A percentile compares a stretch with the other conserved stretches of the same genome.
phyloP scores from a whole-genome alignment of 1,140 invertebrate species.

The Rhizoglyphus robini region DNA sequence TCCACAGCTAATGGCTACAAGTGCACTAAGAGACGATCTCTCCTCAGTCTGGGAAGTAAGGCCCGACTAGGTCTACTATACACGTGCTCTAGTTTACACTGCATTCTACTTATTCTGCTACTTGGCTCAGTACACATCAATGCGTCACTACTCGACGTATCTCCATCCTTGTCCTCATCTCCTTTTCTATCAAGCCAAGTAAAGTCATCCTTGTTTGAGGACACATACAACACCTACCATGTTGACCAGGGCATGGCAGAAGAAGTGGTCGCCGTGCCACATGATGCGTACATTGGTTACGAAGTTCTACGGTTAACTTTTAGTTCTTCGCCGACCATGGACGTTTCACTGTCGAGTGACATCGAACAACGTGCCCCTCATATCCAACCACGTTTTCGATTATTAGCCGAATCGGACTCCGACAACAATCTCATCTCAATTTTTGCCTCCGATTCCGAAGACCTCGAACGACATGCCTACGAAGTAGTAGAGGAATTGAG shows the following conservation, averaged over 20 bases:
- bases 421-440: constrained; percentile 14
- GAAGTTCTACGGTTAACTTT: constrained; percentile 11
- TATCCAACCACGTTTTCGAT: constrained; percentile 10
- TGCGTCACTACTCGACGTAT: too few relatives aligned
- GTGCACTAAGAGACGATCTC: too few relatives aligned
- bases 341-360: background rate
- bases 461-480: constrained; percentile 8
- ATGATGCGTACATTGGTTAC: constrained; percentile 17
- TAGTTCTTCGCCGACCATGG: background rate
- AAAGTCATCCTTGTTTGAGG: too few relatives aligned
- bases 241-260: constrained; percentile 13
- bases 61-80: too few relatives aligned
- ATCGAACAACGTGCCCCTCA: background rate
- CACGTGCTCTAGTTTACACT: too few relatives aligned
- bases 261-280: constrained; percentile 18
- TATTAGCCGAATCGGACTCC: constrained; percentile 14
- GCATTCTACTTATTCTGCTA: too few relatives aligned
- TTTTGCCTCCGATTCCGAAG: constrained; percentile 15
- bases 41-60: too few relatives aligned
- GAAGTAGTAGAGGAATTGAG: background rate
- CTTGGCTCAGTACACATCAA: too few relatives aligned
- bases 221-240: too few relatives aligned
- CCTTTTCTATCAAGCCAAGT: too few relatives aligned
- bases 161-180: too few relatives aligned
- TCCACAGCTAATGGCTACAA: too few relatives aligned